Evolutionary conservation across 2,113 vertebrate genomes (phyloP).

Genomic region (Xenopus laevis): DNA sequence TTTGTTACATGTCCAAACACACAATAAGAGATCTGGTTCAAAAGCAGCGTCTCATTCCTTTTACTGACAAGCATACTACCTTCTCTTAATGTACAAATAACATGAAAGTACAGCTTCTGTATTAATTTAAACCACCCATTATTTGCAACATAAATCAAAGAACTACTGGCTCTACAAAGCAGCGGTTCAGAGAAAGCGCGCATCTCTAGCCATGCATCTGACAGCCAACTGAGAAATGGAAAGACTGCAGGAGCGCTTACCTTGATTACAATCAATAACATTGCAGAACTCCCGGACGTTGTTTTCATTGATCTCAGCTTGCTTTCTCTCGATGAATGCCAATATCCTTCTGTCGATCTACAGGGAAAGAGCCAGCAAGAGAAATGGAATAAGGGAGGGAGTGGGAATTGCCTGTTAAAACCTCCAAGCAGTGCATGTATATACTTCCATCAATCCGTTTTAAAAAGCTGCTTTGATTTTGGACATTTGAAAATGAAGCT

Average conservation of each 20-base stretch:
- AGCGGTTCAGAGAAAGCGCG: conserved; percentile 23
- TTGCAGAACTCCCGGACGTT: conserved; percentile 99
- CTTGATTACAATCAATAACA: conserved; percentile 99
- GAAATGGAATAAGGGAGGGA: conserved; percentile 6
- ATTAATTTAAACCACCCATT: conserved; percentile 26
- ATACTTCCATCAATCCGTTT: conserved; percentile 13
- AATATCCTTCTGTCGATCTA: conserved; percentile 98
- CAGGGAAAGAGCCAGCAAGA: conserved; percentile 55
- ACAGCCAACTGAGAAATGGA: conserved; percentile 31
- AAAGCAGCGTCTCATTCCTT: not conserved
- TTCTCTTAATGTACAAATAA: conserved; percentile 7
- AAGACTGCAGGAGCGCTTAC: conserved; percentile 69
- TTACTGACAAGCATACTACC: not conserved
- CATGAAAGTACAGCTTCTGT: conserved; percentile 23
- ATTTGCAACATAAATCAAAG: conserved; percentile 36
- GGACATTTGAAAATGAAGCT: conserved; percentile 13
- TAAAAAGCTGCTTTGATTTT: conserved; percentile 38
- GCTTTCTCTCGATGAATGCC: conserved; percentile 99
- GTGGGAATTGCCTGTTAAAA: conserved; percentile 6
- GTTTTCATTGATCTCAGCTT: conserved; percentile 99
- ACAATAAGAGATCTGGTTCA: not conserved
- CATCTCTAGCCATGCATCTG: conserved; percentile 27
- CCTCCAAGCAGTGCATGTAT: conserved; percentile 3
- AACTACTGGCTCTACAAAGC: conserved; percentile 27
- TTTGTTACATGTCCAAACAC: not conserved